Evolutionary conservation across 2,888 invertebrate genomes (phyloP).

Genomic region (Ichneumoninae sp.): DNA sequence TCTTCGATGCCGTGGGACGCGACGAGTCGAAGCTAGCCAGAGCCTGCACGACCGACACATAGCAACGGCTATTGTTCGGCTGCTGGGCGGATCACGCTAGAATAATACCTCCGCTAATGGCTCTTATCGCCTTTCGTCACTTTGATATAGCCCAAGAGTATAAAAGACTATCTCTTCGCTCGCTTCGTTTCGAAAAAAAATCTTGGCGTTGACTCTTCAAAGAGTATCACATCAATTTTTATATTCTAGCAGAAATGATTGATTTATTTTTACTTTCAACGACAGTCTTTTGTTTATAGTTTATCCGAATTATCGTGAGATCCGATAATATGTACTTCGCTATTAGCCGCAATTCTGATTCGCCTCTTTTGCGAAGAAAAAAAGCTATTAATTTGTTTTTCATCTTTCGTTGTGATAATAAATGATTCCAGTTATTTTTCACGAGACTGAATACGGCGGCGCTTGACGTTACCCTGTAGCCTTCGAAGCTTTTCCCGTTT

Average conservation of each 20-base stretch:
- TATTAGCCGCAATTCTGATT: no score
- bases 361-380: neutral
- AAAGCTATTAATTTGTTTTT: neutral
- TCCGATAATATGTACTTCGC: no score
- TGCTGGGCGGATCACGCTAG: conserved; percentile 74
- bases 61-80: conserved; percentile 75
- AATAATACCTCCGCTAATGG: conserved; percentile 80
- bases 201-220: neutral
- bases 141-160: conserved; percentile 14
- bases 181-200: neutral
- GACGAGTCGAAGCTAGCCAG: conserved; percentile 24
- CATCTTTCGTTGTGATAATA: neutral
- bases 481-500: neutral
- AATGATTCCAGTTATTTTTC: neutral
- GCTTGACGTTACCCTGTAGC: neutral
- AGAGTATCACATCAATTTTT: neutral
- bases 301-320: neutral
- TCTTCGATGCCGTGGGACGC: conserved; percentile 76
- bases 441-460: neutral
- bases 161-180: conserved; percentile 22
- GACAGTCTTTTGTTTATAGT: neutral
- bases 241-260: neutral
- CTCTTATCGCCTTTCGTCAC: conserved; percentile 67
- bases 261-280: neutral
- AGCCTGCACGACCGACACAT: conserved; percentile 35